Evolutionary conservation across 2,888 invertebrate species (phyloP).

Genomic region (Isotomurus palustris): DNA sequence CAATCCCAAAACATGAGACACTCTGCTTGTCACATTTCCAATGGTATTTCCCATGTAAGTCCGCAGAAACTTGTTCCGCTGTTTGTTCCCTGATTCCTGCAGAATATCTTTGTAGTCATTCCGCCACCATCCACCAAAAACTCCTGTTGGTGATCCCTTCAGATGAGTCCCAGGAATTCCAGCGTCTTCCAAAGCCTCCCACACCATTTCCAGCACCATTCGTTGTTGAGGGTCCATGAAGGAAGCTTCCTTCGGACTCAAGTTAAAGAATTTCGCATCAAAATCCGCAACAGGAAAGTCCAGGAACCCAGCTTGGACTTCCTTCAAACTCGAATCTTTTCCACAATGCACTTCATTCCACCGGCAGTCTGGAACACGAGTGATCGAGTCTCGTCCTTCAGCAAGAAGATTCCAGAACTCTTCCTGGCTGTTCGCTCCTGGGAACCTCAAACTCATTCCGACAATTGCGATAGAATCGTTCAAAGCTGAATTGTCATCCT

Average conservation of each 20-base stretch:
- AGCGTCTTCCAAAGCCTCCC: constrained; percentile 11
- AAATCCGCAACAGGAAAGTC: no score
- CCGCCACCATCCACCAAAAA: constrained; percentile 5
- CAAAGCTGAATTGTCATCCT: no score
- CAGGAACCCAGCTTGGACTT: no score
- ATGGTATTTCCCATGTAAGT: constrained; percentile 8
- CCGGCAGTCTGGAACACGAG: background rate
- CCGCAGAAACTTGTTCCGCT: background rate
- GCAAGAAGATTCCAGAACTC: constrained; percentile 5
- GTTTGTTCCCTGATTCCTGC: background rate
- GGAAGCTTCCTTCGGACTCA: background rate
- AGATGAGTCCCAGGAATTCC: background rate
- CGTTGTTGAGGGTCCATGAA: constrained; percentile 8
- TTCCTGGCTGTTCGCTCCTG: background rate
- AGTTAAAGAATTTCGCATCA: constrained; percentile 13
- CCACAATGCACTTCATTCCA: no score
- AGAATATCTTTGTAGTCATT: constrained; percentile 10
- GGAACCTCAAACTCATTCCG: constrained; percentile 21
- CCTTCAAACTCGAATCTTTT: no score
- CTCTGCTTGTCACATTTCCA: background rate
- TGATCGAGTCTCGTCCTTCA: background rate
- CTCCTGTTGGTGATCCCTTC: background rate
- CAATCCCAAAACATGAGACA: constrained; percentile 7
- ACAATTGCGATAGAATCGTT: constrained; percentile 31
- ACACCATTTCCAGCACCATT: background rate